These are phyloP conservation scores for Egretta garzetta DNA, from an alignment of 2,113 vertebrate species.

Conservation along the genomic window DNA sequence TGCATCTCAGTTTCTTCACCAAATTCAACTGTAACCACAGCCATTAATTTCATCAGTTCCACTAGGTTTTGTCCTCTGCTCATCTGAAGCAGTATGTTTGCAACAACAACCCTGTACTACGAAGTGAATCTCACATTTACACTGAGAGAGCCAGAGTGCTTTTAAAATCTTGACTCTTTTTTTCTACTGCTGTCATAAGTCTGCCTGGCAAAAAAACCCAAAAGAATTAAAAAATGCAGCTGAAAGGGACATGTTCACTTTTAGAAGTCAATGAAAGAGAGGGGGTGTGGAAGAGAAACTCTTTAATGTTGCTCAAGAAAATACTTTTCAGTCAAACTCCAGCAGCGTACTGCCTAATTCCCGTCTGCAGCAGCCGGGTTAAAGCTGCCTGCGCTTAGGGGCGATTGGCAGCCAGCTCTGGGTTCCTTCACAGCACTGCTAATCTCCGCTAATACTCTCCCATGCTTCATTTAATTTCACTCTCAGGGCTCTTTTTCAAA, in stretches of 20 bases:
- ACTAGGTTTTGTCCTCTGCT: neutral
- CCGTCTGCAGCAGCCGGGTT: constrained; percentile 43
- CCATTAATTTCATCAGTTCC: neutral
- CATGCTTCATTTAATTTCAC: constrained; percentile 78
- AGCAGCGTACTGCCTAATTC: neutral
- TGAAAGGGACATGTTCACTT: neutral
- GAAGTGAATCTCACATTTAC: neutral
- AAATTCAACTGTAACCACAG: neutral
- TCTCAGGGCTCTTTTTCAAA: constrained; percentile 65
- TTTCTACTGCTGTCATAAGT: neutral
- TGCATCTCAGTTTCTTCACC: neutral
- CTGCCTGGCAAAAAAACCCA: neutral
- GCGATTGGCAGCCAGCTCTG: constrained; percentile 60
- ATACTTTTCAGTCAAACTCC: constrained; percentile 27
- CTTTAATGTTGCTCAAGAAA: constrained; percentile 27
- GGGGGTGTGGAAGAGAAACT: neutral
- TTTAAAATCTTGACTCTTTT: neutral
- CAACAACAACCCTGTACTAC: neutral
- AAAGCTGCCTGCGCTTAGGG: constrained; percentile 59
- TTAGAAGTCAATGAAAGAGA: constrained; percentile 32
- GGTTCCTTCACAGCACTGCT: constrained; percentile 63
- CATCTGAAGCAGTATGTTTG: neutral
- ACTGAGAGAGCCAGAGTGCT: neutral
- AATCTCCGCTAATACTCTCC: constrained; percentile 73
- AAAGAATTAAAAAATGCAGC: neutral